These are phyloP conservation scores for Drosophila sechellia DNA, from an alignment of 1,140 invertebrate species.

Conservation along the genomic window DNA sequence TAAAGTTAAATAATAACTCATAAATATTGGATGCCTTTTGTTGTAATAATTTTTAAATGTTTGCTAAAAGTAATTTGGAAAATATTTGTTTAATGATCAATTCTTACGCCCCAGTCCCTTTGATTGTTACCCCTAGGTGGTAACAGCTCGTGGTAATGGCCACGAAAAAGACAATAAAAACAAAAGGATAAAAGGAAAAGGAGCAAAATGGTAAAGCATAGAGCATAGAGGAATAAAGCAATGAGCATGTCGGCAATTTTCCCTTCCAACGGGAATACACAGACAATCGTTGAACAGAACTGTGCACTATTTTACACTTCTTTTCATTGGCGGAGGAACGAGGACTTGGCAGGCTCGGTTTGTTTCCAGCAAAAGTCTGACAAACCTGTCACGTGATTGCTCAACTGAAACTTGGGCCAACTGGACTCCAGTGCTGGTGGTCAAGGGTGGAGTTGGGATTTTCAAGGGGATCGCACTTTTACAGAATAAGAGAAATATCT, in stretches of 20 bases:
- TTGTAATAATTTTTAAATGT: neutral
- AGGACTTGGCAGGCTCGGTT: constrained; percentile 64
- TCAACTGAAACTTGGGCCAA: constrained; percentile 54
- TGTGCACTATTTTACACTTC: constrained; percentile 51
- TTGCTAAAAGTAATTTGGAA: neutral
- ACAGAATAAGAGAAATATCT: neutral
- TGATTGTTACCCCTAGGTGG: constrained; percentile 1
- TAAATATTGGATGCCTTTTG: no score
- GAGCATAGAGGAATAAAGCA: constrained; percentile 33
- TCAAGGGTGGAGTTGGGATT: neutral
- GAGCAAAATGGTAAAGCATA: constrained; percentile 22
- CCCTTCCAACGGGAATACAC: constrained; percentile 2
- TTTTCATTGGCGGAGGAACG: constrained; percentile 19
- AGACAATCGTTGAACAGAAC: constrained; percentile 35
- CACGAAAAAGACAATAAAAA: constrained; percentile 27
- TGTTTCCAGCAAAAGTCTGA: constrained; percentile 70
- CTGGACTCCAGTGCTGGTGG: constrained; percentile 26
- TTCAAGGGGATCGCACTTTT: neutral
- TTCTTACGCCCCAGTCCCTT: neutral
- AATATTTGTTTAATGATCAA: neutral
- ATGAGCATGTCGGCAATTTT: constrained; percentile 17
- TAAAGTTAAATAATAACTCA: no score
- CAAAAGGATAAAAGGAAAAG: constrained; percentile 20
- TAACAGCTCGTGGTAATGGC: constrained; percentile 30
- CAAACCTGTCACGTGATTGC: constrained; percentile 80